Percentiles rank a stretch among this genome's conserved stretches.
Conservation (phyloP, 2,888 invertebrate species). For the Tenthredo mesomela region DNA sequence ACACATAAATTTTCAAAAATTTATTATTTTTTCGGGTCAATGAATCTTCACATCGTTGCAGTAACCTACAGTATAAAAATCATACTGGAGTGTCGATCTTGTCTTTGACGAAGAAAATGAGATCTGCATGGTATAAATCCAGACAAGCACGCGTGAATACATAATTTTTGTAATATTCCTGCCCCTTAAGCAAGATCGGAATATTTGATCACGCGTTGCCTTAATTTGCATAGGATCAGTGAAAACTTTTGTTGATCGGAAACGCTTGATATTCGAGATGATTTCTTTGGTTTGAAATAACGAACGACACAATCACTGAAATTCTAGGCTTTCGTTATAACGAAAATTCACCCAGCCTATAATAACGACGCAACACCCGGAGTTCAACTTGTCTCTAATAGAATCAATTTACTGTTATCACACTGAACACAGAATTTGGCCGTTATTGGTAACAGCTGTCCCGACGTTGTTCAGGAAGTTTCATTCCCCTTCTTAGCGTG, state of each 20-base stretch:
- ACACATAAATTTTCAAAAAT: too few species aligned
- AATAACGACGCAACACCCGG: constrained; percentile 30
- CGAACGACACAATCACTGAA: not conserved
- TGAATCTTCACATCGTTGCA: too few species aligned
- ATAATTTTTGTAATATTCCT: not conserved
- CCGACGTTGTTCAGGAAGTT: constrained; percentile 25
- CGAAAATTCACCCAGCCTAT: not conserved
- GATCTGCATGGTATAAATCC: not conserved
- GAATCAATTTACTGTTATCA: constrained; percentile 41
- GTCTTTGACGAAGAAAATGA: not conserved
- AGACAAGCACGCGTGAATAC: not conserved
- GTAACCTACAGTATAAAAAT: too few species aligned
- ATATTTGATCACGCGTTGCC: not conserved
- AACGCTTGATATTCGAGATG: not conserved
- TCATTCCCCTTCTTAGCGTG: constrained; percentile 15
- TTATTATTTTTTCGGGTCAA: too few species aligned
- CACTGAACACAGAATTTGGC: constrained; percentile 21
- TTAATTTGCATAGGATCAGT: not conserved
- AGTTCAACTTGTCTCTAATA: constrained; percentile 32
- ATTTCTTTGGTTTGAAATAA: not conserved
- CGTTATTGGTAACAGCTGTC: constrained; percentile 41
- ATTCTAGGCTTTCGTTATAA: not conserved
- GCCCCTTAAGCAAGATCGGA: not conserved
- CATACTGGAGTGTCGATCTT: too few species aligned
- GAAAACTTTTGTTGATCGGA: not conserved